These are phyloP conservation scores for Collichthys lucidus DNA, from an alignment of 2,113 vertebrate genomes.

Conservation along the genomic window DNA sequence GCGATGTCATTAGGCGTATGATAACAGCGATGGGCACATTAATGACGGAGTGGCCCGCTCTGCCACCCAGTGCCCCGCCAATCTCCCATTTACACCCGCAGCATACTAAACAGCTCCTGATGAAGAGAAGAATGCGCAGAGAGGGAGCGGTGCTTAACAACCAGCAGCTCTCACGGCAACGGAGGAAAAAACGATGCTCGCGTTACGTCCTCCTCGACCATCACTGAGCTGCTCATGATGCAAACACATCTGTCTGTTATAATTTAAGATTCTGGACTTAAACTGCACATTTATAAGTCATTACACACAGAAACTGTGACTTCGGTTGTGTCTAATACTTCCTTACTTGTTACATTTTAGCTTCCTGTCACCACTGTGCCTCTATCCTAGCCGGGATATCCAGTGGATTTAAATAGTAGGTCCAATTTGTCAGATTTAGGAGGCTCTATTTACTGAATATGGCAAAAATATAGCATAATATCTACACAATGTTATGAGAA, in stretches of 20 bases:
- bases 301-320: neutral
- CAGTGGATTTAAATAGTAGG: neutral
- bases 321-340: neutral
- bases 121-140: slow-evolving; percentile 48
- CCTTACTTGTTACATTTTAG: neutral
- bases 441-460: too few species aligned
- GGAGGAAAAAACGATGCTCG: slow-evolving; percentile 2
- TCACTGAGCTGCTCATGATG: neutral
- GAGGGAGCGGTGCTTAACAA: slow-evolving; percentile 60
- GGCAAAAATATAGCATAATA: too few species aligned
- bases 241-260: neutral
- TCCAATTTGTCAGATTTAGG: too few species aligned
- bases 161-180: slow-evolving; percentile 30
- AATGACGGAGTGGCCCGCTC: slow-evolving; percentile 86
- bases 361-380: neutral
- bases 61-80: slow-evolving; percentile 85
- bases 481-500: too few species aligned
- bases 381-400: neutral
- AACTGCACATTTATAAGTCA: neutral
- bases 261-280: neutral
- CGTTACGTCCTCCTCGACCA: neutral
- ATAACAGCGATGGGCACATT: slow-evolving; percentile 89
- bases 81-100: slow-evolving; percentile 84
- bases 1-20: slow-evolving; percentile 91
- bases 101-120: slow-evolving; percentile 87